Evolutionary conservation across 2,888 invertebrate genomes (phyloP).

Genomic region (Harpalus rubripes): DNA sequence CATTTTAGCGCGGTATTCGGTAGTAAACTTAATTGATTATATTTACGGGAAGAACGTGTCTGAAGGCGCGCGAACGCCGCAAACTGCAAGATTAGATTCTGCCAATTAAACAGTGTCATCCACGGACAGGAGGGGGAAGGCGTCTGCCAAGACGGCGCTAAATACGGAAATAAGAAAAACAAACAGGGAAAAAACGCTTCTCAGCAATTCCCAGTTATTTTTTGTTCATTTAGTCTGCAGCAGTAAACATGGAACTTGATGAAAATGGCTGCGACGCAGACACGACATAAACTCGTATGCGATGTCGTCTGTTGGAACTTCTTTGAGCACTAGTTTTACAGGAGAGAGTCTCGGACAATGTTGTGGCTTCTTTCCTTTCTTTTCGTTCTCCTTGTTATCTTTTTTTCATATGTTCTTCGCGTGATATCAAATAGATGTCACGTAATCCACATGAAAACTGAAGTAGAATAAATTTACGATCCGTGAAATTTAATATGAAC

Average conservation of each 20-base stretch:
- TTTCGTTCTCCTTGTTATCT: conserved; percentile 16
- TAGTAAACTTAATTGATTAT: conserved; percentile 53
- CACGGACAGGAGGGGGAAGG: not conserved
- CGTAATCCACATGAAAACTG: conserved; percentile 33
- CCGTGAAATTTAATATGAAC: conserved; percentile 9
- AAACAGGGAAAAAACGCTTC: conserved; percentile 45
- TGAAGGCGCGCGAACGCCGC: conserved; percentile 52
- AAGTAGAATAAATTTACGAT: conserved; percentile 20
- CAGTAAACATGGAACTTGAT: conserved; percentile 51
- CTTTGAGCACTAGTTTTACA: conserved; percentile 19
- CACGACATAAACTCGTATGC: conserved; percentile 48
- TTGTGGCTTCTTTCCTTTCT: conserved; percentile 43
- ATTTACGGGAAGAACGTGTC: conserved; percentile 48
- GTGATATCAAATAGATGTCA: conserved; percentile 46
- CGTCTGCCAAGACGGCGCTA: conserved; percentile 23
- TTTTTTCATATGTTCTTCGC: conserved; percentile 41
- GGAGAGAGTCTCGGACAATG: conserved; percentile 27
- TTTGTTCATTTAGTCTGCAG: conserved; percentile 53
- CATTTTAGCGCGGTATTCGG: conserved; percentile 39
- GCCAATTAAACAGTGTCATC: conserved; percentile 56
- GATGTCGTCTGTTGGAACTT: conserved; percentile 35
- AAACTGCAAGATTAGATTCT: conserved; percentile 55
- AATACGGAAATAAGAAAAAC: conserved; percentile 51
- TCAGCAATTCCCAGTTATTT: conserved; percentile 34
- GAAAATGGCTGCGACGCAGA: conserved; percentile 45